Conservation (phyloP, 1,140 invertebrate species). For the Campodea augens region DNA sequence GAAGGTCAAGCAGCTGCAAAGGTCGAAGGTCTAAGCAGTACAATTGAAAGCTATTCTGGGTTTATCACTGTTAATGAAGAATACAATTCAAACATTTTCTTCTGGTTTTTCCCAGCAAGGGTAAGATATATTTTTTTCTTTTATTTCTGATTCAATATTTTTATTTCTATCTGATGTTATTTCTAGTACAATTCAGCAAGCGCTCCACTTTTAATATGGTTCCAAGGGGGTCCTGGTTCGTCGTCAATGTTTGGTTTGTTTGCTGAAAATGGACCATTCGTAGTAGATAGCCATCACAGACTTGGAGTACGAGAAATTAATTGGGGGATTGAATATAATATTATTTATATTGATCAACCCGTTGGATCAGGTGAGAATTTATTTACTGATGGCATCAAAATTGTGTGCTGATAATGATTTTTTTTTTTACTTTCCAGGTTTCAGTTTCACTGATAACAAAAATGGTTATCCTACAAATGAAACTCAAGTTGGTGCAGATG, state of each 20-base stretch:
- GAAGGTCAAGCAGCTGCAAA: constrained; percentile 14
- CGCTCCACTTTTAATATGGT: constrained; percentile 30
- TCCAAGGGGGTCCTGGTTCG: constrained; percentile 33
- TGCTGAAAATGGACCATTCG: constrained; percentile 29
- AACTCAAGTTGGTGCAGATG: constrained; percentile 13
- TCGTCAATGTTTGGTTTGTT: constrained; percentile 32
- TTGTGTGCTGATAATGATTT: no score
- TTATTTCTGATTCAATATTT: no score
- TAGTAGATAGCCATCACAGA: constrained; percentile 20
- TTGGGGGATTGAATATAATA: constrained; percentile 27
- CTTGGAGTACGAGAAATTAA: constrained; percentile 19
- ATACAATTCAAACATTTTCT: constrained; percentile 28
- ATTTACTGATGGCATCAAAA: no score
- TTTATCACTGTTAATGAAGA: constrained; percentile 28
- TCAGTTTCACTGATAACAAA: constrained; percentile 15
- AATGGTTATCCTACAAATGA: constrained; percentile 14
- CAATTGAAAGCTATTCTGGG: constrained; percentile 21
- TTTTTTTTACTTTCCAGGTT: constrained; percentile 11
- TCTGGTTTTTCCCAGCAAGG: constrained; percentile 30
- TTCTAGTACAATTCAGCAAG: constrained; percentile 17
- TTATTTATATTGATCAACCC: constrained; percentile 35
- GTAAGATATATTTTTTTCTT: no score
- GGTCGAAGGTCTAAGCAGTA: constrained; percentile 4
- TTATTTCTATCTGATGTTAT: no score
- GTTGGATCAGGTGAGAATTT: constrained; percentile 26